phyloP scores from a whole-genome alignment of 2,888 invertebrate species.

The Calliopum simillimum region DNA sequence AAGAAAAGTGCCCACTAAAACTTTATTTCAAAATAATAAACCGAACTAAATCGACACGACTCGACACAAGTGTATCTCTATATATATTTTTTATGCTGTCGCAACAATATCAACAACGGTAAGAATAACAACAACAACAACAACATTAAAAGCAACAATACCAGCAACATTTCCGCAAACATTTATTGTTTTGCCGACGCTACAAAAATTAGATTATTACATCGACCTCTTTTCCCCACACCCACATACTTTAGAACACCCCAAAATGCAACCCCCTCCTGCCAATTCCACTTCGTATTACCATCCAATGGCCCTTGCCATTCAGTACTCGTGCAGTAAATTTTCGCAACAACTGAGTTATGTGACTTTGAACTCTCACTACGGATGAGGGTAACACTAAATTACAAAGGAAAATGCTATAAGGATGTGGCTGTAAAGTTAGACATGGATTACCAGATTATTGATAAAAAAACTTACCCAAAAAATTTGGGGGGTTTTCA shows the following conservation, averaged over 20 bases:
- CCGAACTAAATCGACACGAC: neutral
- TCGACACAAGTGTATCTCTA: neutral
- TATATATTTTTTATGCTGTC: neutral
- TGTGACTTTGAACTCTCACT: conserved; percentile 9
- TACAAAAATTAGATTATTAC: conserved; percentile 28
- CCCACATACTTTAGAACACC: neutral
- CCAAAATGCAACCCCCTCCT: neutral
- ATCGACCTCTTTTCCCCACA: neutral
- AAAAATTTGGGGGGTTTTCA: too few species aligned
- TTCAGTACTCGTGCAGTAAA: too few species aligned
- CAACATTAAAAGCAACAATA: neutral
- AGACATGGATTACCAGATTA: too few species aligned
- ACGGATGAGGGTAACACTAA: too few species aligned
- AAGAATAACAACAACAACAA: neutral
- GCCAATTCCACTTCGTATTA: neutral
- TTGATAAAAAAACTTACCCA: too few species aligned
- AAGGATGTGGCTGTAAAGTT: too few species aligned
- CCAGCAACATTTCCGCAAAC: conserved; percentile 10
- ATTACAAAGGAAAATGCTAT: too few species aligned
- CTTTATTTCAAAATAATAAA: conserved; percentile 40
- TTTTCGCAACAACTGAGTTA: conserved; percentile 11
- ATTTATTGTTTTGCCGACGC: conserved; percentile 30
- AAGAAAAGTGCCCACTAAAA: conserved; percentile 23
- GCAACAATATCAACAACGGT: neutral
- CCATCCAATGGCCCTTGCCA: neutral